Base-by-base conservation (phyloP, 2,888 invertebrate species). In the Heterodera filipjevi region DNA sequence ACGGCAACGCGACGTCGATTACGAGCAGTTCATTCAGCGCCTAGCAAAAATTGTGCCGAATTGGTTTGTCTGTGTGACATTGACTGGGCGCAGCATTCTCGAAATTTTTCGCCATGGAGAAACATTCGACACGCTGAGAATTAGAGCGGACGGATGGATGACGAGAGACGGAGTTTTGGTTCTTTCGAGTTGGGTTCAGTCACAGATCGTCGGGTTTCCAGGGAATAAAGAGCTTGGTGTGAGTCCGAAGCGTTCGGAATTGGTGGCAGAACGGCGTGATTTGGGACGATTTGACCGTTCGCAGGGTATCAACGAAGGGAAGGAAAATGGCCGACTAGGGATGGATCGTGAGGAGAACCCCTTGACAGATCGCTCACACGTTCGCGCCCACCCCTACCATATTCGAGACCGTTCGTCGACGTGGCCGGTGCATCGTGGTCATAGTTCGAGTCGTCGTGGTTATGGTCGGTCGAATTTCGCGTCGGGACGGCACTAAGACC, bases 171-270 rank as follows among this genome's bases (percentile, higher is more conserved):
- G 74, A 49, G 3, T 74, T 27, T n/a, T 16, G 5, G 16, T 35
- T 2, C 14, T 74, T 22, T 27, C 39, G 35, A 49, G 49, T 27
- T 74, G 74, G 74, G 27, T 74, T 12, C n/a, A 64, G 22, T 44
- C 74, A 14, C 74, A 74, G 53, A 46, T 74, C 12, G 68, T 10
- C 3, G 22, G 33, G 33, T 74, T 74, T 16, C 74, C 74, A 27
- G 59, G 59, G 6, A 27, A 59, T 10, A n/a, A 12, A 22, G 59
- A 59, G 3, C 3, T 59, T n/a, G 59, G 59, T 19, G 8, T 59
- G 0, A 5, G 27, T 19, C 8, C n/a, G 59, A 27, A 22, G 16
- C 53, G 22, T 16, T 53, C 53, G 53, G 22, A n/a, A 22, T 19
- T 16, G 22, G 3, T 8, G 59, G 22, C 3, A 27, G 6, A 2